phyloP scores from a whole-genome alignment of 2,113 vertebrate species.

The Anser cygnoides region DNA sequence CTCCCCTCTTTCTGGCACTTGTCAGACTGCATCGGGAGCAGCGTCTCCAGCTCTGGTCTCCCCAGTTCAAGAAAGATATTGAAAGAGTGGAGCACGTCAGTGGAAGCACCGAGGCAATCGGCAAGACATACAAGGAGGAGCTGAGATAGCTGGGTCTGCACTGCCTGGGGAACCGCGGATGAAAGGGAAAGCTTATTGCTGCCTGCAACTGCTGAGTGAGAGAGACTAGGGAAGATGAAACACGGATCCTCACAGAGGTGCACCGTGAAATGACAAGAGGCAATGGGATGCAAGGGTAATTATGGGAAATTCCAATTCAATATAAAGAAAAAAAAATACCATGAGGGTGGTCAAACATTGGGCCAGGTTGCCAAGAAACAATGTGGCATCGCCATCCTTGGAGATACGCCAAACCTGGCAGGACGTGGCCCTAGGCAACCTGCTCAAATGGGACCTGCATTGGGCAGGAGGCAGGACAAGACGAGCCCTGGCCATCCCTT shows the following conservation, averaged over 20 bases:
- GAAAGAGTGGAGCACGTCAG: background rate
- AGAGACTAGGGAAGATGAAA: background rate
- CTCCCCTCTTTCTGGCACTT: constrained; percentile 23
- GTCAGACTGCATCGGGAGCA: background rate
- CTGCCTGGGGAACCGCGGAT: background rate
- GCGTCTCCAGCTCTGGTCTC: background rate
- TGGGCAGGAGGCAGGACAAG: background rate
- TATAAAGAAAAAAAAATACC: background rate
- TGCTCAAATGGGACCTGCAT: constrained; percentile 4
- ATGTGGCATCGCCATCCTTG: background rate
- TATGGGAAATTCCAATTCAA: background rate
- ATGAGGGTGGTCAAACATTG: background rate
- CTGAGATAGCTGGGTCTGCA: background rate
- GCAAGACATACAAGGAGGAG: background rate
- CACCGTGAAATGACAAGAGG: background rate
- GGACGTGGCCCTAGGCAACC: constrained; percentile 2
- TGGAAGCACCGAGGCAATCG: background rate
- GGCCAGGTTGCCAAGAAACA: constrained; percentile 9
- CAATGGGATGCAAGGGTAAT: background rate
- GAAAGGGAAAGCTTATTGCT: background rate
- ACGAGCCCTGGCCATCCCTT: background rate
- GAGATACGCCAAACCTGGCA: background rate
- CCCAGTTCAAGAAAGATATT: background rate
- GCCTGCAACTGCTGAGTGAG: background rate
- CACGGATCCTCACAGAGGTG: background rate